phyloP scores from a whole-genome alignment of 1,140 invertebrate species.

The Microplitis demolitor region DNA sequence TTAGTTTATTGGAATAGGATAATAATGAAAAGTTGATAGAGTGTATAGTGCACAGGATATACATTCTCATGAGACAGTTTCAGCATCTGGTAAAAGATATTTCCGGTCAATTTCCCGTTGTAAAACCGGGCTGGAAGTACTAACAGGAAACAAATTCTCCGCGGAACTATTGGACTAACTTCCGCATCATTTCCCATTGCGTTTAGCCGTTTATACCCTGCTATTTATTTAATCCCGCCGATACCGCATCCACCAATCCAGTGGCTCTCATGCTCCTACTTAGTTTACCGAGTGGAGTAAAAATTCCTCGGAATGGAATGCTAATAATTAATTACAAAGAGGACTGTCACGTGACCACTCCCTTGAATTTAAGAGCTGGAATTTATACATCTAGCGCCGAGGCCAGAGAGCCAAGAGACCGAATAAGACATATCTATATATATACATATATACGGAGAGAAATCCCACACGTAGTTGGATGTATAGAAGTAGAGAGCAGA shows the following conservation, averaged over 20 bases:
- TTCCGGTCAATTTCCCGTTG: slow-evolving; percentile 17
- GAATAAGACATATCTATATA: no score
- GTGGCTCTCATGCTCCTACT: background rate
- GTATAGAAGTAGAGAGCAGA: background rate
- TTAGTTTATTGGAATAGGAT: no score
- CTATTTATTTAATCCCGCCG: slow-evolving; percentile 1
- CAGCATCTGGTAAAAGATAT: background rate
- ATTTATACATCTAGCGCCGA: background rate
- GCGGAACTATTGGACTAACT: background rate
- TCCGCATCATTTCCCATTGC: slow-evolving; percentile 5
- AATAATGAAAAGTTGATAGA: no score
- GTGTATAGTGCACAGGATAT: no score
- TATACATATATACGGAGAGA: background rate
- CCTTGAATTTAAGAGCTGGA: slow-evolving; percentile 1
- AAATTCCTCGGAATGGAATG: background rate
- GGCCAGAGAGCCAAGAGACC: background rate
- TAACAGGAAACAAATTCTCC: background rate
- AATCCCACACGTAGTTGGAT: background rate
- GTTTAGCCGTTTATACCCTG: background rate
- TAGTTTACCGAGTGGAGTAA: background rate
- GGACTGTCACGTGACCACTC: background rate
- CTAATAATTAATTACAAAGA: slow-evolving; percentile 7
- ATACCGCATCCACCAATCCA: background rate
- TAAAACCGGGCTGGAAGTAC: background rate
- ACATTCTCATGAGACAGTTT: no score